Conservation (phyloP, 2,113 vertebrate species). For the Morone chrysops region DNA sequence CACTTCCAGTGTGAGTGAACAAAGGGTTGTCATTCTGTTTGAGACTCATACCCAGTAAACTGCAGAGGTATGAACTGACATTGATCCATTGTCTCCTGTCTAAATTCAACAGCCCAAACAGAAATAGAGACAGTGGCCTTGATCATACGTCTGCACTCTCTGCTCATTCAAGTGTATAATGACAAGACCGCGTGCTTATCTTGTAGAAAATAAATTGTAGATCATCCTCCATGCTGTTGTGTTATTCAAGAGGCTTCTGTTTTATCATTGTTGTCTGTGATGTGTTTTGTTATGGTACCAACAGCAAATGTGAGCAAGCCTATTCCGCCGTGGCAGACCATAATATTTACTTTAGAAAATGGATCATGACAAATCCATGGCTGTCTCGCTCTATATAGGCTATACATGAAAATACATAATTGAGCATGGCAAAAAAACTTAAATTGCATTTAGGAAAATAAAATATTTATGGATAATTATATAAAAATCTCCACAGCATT, state of each 20-base stretch:
- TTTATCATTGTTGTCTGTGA: constrained; percentile 39
- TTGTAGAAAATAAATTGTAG: neutral
- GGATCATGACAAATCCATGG: constrained; percentile 31
- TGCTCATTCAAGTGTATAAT: neutral
- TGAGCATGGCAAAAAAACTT: neutral
- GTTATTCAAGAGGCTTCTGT: constrained; percentile 28
- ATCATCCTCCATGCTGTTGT: neutral
- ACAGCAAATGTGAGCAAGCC: constrained; percentile 42
- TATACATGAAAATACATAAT: neutral
- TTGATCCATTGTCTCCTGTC: constrained; percentile 3
- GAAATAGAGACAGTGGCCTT: neutral
- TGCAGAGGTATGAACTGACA: neutral
- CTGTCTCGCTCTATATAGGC: neutral
- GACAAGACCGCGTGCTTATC: neutral
- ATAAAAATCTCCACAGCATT: neutral
- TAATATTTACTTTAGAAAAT: constrained; percentile 59
- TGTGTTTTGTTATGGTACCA: constrained; percentile 64
- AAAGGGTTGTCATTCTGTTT: neutral
- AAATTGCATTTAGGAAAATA: constrained; percentile 4
- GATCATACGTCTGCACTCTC: neutral
- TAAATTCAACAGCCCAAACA: neutral
- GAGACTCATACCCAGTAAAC: neutral
- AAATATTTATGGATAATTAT: constrained; percentile 5
- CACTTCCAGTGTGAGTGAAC: neutral
- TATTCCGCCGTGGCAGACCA: constrained; percentile 39